A percentile compares a stretch with the other conserved stretches of the same genome.
These are phyloP conservation scores for Diarsia rubi DNA, from an alignment of 2,888 invertebrate species.

Conservation along the genomic window DNA sequence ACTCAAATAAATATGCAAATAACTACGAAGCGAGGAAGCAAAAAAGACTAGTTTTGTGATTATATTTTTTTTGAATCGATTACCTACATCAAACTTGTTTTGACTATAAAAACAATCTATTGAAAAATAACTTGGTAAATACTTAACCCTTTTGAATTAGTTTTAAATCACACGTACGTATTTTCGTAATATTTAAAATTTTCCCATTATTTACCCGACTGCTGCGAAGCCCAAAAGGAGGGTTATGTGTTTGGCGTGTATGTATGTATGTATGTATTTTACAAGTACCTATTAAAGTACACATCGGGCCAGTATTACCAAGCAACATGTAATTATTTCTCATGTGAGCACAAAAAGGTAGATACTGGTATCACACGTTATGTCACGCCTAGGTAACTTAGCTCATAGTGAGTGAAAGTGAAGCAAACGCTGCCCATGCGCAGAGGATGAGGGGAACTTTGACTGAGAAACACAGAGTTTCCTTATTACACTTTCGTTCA, in stretches of 20 bases:
- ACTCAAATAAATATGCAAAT: slow-evolving; percentile 13
- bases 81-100: not conserved
- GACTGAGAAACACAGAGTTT: slow-evolving; percentile 61
- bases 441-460: slow-evolving; percentile 71
- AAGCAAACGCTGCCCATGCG: slow-evolving; percentile 55
- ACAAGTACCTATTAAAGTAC: not conserved
- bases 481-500: slow-evolving; percentile 68
- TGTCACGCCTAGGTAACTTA: slow-evolving; percentile 60
- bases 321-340: slow-evolving; percentile 8
- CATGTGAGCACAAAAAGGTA: slow-evolving; percentile 37
- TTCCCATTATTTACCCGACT: too few relatives aligned
- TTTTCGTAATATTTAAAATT: not conserved
- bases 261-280: too few relatives aligned
- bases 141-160: not conserved
- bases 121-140: not conserved
- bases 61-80: not conserved
- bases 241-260: too few relatives aligned
- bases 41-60: not conserved
- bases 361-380: slow-evolving; percentile 59
- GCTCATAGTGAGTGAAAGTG: slow-evolving; percentile 80
- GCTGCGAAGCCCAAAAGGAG: too few relatives aligned
- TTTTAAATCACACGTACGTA: not conserved
- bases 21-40: not conserved
- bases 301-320: slow-evolving; percentile 13
- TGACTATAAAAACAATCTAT: not conserved